Evolutionary conservation across 2,888 invertebrate genomes (phyloP).

Genomic region (Subacronicta megacephala): DNA sequence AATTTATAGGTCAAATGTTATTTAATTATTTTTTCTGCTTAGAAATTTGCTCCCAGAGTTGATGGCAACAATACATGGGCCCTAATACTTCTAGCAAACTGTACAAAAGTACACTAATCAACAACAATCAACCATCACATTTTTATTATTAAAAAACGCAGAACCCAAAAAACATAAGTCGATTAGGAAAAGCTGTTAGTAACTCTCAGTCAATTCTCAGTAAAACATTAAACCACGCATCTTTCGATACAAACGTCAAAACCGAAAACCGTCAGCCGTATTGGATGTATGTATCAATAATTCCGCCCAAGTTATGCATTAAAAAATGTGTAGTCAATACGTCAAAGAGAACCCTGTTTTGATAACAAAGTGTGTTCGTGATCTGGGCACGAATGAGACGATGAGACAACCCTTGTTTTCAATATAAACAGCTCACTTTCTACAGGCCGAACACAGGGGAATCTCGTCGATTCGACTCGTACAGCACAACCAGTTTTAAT

Average conservation of each 20-base stretch:
- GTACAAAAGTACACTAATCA: too few relatives aligned
- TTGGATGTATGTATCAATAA: conserved; percentile 81
- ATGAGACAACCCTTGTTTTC: conserved; percentile 84
- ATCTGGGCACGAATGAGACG: conserved; percentile 79
- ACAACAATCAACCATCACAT: too few relatives aligned
- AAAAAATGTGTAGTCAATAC: conserved; percentile 78
- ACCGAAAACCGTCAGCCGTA: conserved; percentile 68
- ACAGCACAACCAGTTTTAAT: conserved; percentile 39
- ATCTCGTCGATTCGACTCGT: conserved; percentile 57
- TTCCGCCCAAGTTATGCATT: conserved; percentile 86
- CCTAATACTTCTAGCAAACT: too few relatives aligned
- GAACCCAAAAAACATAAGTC: neutral
- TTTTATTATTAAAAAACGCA: too few relatives aligned
- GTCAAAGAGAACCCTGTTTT: conserved; percentile 86
- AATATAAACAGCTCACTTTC: conserved; percentile 84
- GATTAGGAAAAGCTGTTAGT: conserved; percentile 29
- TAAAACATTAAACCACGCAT: conserved; percentile 50
- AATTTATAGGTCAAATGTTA: too few relatives aligned
- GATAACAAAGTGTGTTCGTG: conserved; percentile 88
- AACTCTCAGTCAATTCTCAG: too few relatives aligned
- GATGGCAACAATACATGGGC: too few relatives aligned
- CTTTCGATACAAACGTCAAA: conserved; percentile 65
- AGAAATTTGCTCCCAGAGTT: too few relatives aligned
- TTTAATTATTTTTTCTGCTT: too few relatives aligned
- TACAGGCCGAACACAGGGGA: conserved; percentile 74